Conservation (phyloP, 2,797 vertebrate genomes). For the Trichosurus vulpecula region DNA sequence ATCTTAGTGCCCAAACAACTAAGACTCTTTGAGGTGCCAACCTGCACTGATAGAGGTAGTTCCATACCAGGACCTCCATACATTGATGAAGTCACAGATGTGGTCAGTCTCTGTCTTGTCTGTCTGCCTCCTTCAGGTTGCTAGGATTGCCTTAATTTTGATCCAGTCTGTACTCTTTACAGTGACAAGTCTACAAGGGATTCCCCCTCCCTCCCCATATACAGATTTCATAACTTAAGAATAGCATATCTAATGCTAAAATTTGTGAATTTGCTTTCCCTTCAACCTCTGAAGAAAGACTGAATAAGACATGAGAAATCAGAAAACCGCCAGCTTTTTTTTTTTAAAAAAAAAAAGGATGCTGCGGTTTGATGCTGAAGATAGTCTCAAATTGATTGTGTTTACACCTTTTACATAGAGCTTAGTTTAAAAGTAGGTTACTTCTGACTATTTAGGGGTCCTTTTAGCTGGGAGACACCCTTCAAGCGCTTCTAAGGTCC, state of each 20-base stretch:
- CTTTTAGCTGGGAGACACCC: not conserved
- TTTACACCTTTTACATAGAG: not conserved
- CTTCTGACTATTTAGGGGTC: not conserved
- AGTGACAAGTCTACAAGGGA: not conserved
- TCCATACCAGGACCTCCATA: not conserved
- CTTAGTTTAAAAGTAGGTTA: not conserved
- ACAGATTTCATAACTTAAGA: not conserved
- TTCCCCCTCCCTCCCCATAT: not conserved
- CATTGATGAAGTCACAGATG: not conserved
- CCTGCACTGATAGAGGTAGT: not conserved
- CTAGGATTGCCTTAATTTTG: not conserved
- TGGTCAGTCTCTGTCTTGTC: not conserved
- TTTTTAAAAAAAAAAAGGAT: not conserved
- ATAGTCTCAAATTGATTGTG: not conserved
- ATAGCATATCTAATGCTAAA: not conserved
- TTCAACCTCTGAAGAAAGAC: not conserved
- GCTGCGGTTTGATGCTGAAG: not conserved
- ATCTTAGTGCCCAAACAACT: not conserved
- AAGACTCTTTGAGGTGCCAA: not conserved
- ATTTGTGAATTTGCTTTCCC: not conserved
- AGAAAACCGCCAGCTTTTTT: not conserved
- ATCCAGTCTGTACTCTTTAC: not conserved
- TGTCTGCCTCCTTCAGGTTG: not conserved
- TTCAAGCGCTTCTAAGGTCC: not conserved
- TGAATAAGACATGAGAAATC: not conserved